Base-by-base conservation (phyloP, 92 coral and sea anemone species). In the Plumapathes pennacea region DNA sequence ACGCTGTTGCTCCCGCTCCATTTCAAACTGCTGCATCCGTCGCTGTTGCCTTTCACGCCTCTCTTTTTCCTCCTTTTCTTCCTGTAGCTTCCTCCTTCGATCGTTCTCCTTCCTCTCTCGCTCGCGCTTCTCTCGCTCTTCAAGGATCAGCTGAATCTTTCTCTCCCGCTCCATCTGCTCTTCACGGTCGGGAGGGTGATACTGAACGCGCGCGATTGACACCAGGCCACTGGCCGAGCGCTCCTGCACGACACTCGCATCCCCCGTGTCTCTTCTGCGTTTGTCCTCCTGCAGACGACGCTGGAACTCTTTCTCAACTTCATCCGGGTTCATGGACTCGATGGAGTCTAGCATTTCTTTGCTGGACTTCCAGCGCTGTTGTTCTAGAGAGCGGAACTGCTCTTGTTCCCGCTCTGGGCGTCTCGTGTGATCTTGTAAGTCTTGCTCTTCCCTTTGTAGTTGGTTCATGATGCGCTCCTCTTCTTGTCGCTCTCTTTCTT, bases 301-400 rank as follows among this genome's bases (percentile, higher is more conserved):
- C 42, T 85, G 79, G 51, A 94, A 94, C 40, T 94, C 96, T 2
- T 78, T 80, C 45, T 94, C 99, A 10, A 94, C 90, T 46, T 94
- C 99, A 21, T 81, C 89, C 0, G 89, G 82, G 5, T 63, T 50
- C 76, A 94, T 83, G 3, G 81, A 32, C 64, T 94, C 96, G 22
- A 77, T 81, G 30, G 68, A 54, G 41, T 94, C 90, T 15, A 84
- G 67, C 18, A 69, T 78, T 46, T 88, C 89, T 21, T 76, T 76
- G 64, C 90, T 77, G 15, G 73, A 90, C 20, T 46, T 55, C 23
- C 50, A 30, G 18, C 85, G 61, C 3, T 74, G 31, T 0, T 43
- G 55, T 25, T 34, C 40, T 25, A 41, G 45, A 27, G 39, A 28
- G 41, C 69, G 60, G 10, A 62, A 58, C 22, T 70, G 66, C 56